Base-by-base conservation (phyloP, 1,140 invertebrate species). In the Pogonomyrmex californicus region DNA sequence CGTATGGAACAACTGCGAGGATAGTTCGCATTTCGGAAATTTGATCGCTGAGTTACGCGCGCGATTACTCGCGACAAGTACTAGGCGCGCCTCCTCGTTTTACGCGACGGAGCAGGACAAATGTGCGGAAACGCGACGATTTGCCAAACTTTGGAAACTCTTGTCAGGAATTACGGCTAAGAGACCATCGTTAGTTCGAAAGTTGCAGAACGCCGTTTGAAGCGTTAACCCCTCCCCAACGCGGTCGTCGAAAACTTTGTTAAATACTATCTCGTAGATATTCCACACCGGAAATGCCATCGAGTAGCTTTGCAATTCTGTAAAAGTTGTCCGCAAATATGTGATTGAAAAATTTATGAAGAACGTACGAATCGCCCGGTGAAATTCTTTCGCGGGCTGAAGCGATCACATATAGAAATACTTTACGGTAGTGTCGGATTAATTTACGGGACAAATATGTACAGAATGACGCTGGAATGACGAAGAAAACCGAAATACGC, bases 91-190 rank as follows among this genome's bases (percentile, higher is more conserved):
- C 30, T 73, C 54, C 79, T 60, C 79, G 68, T 83, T 83, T 83
- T 83, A 75, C 56, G 79, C 66, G 79, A 75, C 79, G 30, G 68
- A 60, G 79, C 79, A 75, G 79, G 68, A 83, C 79, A 89, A 88
- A 71, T 78, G 73, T 77, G 82, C 82, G 82, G 82, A 85, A 85
- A 88, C 68, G 38, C 70, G 73, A 75, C 54, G 87, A 89, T 85
- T 89, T 89, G 88, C 86, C 88, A 86, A 89, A 89, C 83, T 89
- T 89, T 86, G 38, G 68, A 82, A 89, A 88, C 88, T 86, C 88
- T 81, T 62, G 49, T 77, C 70, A 89, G 88, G 85, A 88, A 89
- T 89, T 89, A 88, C 87, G 87, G 87, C 51, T 76, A 86, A 88
- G 70, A 79, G 51, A 73, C 85, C 58, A 73, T 89, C 88, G 88